Base-by-base conservation (phyloP, 2,113 vertebrate species). In the Gymnocephalus cernua region DNA sequence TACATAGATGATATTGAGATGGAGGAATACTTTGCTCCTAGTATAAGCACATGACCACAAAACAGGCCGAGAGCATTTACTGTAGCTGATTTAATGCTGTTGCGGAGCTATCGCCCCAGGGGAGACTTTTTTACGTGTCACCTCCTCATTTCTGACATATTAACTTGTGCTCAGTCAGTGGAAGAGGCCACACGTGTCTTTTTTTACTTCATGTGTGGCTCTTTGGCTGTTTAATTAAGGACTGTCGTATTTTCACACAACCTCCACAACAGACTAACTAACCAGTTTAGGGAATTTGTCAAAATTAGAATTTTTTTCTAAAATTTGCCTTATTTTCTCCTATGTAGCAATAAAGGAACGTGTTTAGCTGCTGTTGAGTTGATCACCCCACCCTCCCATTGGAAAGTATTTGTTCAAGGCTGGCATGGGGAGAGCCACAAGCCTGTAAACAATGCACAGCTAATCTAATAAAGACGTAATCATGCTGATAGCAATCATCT, bases 401-500 rank as follows among this genome's bases (percentile, higher is more conserved):
- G 41, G 65, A 77, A 77, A 63, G 57, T 48, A 79, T 62, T 80
- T 15, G 27, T 76, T 85, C 45, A 47, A 50, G 59, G 41, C 70
- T 74, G 80, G 76, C 79, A 71, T 23, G 64, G 51, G 71, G 59
- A 71, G 79, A 83, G 59, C 84, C 83, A 57, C 75, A 18, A 58
- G 77, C 66, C 76, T 86, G 85, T 92, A 89, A 91, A 90, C 88
- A 91, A 89, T 77, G 65, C 75, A 81, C 56, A 80, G 72, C 77
- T 93, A 91, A 92, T 93, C 88, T 89, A 90, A 93, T 93, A 89
- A 88, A 88, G 82, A 74, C 62, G 51, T 87, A 84, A 87, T 88
- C 90, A 83, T 79, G 88, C 89, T 92, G 91, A 89, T 88, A 89
- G 87, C 91, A 92, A 91, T 91, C 91, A 91, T 92, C 90, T 88